Percentiles rank a stretch among this genome's conserved stretches.
These are phyloP conservation scores for Nomada fucata DNA, from an alignment of 2,888 invertebrate genomes.

Conservation along the genomic window DNA sequence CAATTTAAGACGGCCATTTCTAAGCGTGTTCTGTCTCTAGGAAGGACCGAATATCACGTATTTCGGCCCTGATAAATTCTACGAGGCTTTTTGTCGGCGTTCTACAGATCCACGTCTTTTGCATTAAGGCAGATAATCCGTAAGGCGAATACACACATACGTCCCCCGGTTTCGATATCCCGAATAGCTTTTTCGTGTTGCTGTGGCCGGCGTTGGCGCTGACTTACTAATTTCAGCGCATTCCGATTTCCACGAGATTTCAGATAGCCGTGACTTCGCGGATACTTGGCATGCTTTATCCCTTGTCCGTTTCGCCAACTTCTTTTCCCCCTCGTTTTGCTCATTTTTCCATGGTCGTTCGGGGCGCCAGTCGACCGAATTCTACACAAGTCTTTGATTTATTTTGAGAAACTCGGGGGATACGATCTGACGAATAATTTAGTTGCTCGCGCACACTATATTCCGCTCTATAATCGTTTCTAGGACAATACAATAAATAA, in stretches of 20 bases:
- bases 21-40: slow-evolving; percentile 37
- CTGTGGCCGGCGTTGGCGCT: slow-evolving; percentile 32
- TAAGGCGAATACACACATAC: slow-evolving; percentile 3
- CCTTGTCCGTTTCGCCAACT: background rate
- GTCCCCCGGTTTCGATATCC: slow-evolving; percentile 38
- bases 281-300: slow-evolving; percentile 1
- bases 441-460: no score
- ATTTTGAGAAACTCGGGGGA: no score
- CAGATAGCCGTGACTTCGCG: slow-evolving; percentile 2
- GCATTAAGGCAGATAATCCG: slow-evolving; percentile 58
- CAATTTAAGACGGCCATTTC: slow-evolving; percentile 61
- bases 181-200: slow-evolving; percentile 71
- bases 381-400: no score
- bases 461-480: no score
- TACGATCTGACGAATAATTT: no score
- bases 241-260: slow-evolving; percentile 44
- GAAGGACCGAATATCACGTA: slow-evolving; percentile 57
- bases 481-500: no score
- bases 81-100: slow-evolving; percentile 44
- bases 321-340: background rate
- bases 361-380: no score
- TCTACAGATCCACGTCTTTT: slow-evolving; percentile 27
- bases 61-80: slow-evolving; percentile 61
- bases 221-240: slow-evolving; percentile 67
- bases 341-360: background rate